These are phyloP conservation scores for Actinostola sp. DNA, from an alignment of 92 coral and sea anemone species.

Conservation along the genomic window DNA sequence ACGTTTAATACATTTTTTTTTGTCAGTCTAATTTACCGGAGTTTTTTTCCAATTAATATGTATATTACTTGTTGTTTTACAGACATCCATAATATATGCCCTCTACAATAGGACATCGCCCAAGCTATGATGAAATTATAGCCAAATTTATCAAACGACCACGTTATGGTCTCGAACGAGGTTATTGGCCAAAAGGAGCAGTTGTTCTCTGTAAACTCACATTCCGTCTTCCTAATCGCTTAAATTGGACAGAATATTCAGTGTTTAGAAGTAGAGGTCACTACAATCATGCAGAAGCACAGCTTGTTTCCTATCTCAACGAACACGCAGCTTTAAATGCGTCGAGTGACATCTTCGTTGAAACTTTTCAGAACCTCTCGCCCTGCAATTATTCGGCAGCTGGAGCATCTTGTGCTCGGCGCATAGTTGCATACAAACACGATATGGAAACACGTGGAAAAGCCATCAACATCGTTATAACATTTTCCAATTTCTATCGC, in stretches of 20 bases:
- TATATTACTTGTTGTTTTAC: background rate
- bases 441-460: background rate
- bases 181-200: background rate
- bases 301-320: background rate
- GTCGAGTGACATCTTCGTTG: background rate
- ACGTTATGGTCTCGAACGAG: background rate
- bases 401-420: conserved; percentile 3
- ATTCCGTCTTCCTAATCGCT: background rate
- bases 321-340: background rate
- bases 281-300: background rate
- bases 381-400: conserved; percentile 7
- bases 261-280: background rate
- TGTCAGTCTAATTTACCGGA: no score
- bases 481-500: conserved; percentile 37
- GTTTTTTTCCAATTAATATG: no score
- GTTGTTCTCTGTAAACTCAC: conserved; percentile 1
- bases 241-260: background rate
- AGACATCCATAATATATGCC: background rate
- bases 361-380: conserved; percentile 25
- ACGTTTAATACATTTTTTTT: no score
- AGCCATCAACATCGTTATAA: background rate
- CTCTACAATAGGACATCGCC: background rate
- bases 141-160: background rate
- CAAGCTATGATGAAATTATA: background rate
- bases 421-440: background rate